phyloP scores from a whole-genome alignment of 2,797 vertebrate genomes.

The Alosa sapidissima region DNA sequence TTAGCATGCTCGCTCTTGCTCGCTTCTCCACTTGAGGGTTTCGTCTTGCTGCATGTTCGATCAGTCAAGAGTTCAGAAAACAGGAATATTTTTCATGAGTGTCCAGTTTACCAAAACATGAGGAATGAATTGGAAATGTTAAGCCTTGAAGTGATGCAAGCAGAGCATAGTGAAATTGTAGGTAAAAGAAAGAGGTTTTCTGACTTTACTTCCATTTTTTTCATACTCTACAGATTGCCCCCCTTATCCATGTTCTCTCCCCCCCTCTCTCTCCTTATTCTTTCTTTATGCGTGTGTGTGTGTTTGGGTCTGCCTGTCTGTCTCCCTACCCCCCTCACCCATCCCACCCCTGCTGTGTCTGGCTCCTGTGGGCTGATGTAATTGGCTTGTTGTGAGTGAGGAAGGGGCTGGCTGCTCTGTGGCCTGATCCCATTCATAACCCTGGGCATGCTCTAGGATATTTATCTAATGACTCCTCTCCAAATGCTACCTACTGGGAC shows the following conservation, averaged over 20 bases:
- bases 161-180: background rate
- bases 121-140: background rate
- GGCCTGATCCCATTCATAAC: conserved; percentile 55
- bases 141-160: background rate
- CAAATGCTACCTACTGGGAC: background rate
- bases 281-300: background rate
- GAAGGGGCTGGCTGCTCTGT: conserved; percentile 42
- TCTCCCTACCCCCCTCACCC: background rate
- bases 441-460: conserved; percentile 55
- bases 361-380: conserved; percentile 39
- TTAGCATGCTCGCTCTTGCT: background rate
- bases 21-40: background rate
- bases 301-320: background rate
- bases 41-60: background rate
- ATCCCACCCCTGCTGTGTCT: background rate
- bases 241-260: background rate
- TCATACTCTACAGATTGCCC: background rate
- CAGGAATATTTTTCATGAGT: background rate
- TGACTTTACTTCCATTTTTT: background rate
- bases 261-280: background rate
- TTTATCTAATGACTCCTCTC: conserved; percentile 44
- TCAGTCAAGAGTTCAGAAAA: background rate
- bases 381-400: conserved; percentile 55
- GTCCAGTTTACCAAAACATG: background rate
- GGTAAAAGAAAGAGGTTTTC: background rate